A percentile compares a stretch with the other conserved stretches of the same genome.
phyloP scores from a whole-genome alignment of 2,888 invertebrate species.

The Mythimna albipuncta region DNA sequence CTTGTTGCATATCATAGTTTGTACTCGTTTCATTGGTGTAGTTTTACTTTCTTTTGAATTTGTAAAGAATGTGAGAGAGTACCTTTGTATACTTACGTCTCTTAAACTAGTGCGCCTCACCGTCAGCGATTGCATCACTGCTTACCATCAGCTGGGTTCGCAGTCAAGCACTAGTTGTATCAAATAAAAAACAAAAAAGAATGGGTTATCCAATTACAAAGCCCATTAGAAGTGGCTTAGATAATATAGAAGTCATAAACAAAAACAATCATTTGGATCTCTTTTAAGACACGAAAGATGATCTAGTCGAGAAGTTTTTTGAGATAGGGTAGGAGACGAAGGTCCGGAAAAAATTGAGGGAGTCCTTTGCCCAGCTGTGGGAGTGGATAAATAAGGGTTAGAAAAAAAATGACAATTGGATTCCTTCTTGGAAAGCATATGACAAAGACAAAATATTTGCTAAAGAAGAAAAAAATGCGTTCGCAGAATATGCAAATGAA shows the following conservation, averaged over 20 bases:
- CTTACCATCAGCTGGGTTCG: too few relatives aligned
- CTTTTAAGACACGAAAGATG: neutral
- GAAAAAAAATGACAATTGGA: neutral
- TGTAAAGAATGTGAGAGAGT: neutral
- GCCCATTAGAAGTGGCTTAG: neutral
- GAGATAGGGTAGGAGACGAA: too few relatives aligned
- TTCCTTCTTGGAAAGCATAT: neutral
- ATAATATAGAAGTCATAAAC: neutral
- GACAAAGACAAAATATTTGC: too few relatives aligned
- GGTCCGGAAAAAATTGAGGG: too few relatives aligned
- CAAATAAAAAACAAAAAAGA: too few relatives aligned
- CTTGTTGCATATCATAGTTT: constrained; percentile 2
- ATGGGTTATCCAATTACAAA: too few relatives aligned
- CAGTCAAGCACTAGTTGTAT: too few relatives aligned
- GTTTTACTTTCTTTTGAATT: constrained; percentile 16
- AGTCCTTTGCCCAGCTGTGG: too few relatives aligned
- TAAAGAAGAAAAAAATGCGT: too few relatives aligned
- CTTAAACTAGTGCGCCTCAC: neutral
- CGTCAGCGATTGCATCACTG: too few relatives aligned
- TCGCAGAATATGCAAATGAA: neutral
- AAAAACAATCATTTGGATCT: neutral
- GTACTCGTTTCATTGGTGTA: neutral
- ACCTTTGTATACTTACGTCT: neutral
- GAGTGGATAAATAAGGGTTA: neutral
- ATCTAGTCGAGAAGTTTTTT: too few relatives aligned